Evolutionary conservation across 1,140 invertebrate species (phyloP), one percentile per base, ranked within the genome.

Genomic region (Meloidogyne exigua): DNA sequence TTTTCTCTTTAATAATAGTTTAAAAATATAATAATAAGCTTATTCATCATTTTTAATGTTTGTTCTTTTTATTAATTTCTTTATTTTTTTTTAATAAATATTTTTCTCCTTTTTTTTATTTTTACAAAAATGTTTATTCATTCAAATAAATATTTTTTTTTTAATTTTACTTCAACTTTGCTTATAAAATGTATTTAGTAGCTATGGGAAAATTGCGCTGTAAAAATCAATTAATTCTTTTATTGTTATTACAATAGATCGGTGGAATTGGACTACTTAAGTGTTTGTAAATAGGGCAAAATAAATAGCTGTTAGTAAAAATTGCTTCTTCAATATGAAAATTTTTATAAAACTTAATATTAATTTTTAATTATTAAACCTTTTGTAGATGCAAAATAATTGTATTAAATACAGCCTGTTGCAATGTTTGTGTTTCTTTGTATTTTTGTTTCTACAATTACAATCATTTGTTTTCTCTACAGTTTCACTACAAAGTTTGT

Each of bases 211-310:
- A 57, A 57, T 57, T 57, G 49, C 49, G 49, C 18, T 57, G 49
- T 57, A 57, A 57, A 57, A 57, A 67, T 67, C 5, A 67, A 26
- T 67, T 21, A 25, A 26, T 67, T 39, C 26, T 32, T 67, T 67
- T 67, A 13, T 67, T 67, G 21, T 18, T 67, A 5, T 32, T 7
- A 28, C 13, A 67, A 67, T 32, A 67, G 5, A 21, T 2, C 0
- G 42, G 12, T 18, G 42, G 42, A 44, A 1, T 44, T 44, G 12
- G 42, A n/a, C 49, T 57, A 57, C 49, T 57, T 57, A 57, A 57
- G 49, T 57, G 10, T 57, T 32, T 32, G 26, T 67, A 67, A 67
- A 67, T 67, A 67, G 15, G 66, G 66, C 23, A 26, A 25, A 67
- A 67, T 28, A 23, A 1, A 36, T 67, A 32, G 28, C n/a, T n/a